Evolutionary conservation across 1,140 invertebrate species (phyloP), one percentile per base, ranked within the genome.

Genomic region (Bombus breviceps): DNA sequence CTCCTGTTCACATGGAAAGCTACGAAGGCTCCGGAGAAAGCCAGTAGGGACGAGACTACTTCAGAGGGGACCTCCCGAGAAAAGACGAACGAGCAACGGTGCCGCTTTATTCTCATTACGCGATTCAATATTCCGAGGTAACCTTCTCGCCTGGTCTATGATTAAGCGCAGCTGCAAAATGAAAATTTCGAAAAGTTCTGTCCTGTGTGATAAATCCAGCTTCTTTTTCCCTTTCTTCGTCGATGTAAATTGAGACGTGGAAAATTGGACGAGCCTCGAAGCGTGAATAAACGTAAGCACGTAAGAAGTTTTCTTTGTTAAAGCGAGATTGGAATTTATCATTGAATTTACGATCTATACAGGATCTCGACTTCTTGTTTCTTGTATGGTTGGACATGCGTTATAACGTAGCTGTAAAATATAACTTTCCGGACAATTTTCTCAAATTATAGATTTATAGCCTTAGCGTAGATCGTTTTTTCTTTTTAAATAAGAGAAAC

Each of bases 1-100:
- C 53, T 34, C 39, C 68, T 59, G 57, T 86, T 86, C 86, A 79
- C 72, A 39, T 28, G 87, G 78, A 71, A 79, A 74, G 66, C 73
- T 78, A 66, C n/a, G 66, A 57, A 72, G 68, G 59, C 22, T 69
- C 41, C 47, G 25, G 57, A 68, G 66, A 57, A 32, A 69, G 28
- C n/a, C 28, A 37, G 41, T 28, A 41, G 81, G 3, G 10, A 5
- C 28, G 62, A 62, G 62, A 62, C 28, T 39, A 79, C 32, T 85
- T n/a, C 25, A 69, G 37, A 47, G 78, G 59, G 15, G 47, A 66
- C 22, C 2, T 0, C 68, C 34, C 41, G 39, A 76, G 80, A 72
- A 75, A 71, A 47, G 47, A 72, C 72, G 34, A 22, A 74, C 28
- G 34, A n/a, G 53, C 64, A 22, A 78, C 12, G 66, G 13, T 34